phyloP scores from a whole-genome alignment of 2,888 invertebrate species.

The Acronicta alni region DNA sequence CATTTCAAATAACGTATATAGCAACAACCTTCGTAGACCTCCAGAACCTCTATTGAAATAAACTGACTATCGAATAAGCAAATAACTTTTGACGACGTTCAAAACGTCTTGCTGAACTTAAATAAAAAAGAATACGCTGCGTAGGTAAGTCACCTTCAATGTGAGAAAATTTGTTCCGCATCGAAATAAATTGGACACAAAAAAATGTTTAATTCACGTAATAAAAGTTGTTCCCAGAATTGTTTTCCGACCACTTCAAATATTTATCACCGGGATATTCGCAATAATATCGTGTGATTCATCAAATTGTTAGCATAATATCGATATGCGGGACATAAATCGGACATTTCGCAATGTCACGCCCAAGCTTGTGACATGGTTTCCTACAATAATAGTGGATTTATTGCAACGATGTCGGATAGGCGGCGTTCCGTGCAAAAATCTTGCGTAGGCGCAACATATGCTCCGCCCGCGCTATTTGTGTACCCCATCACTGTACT shows the following conservation, averaged over 20 bases:
- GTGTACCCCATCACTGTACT: constrained; percentile 52
- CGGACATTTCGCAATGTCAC: constrained; percentile 67
- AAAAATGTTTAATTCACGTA: neutral
- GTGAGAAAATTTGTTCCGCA: neutral
- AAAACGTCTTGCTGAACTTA: neutral
- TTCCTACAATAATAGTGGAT: constrained; percentile 72
- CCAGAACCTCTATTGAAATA: too few species aligned
- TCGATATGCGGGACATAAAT: constrained; percentile 63
- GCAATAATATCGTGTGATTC: constrained; percentile 35
- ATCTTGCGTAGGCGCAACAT: constrained; percentile 77
- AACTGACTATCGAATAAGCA: neutral
- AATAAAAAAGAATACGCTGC: neutral
- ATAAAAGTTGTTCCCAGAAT: neutral
- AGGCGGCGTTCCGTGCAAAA: constrained; percentile 73
- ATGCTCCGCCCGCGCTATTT: constrained; percentile 68
- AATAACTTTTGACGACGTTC: neutral
- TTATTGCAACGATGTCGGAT: constrained; percentile 74
- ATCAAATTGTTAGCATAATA: constrained; percentile 40
- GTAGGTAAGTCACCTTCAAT: neutral
- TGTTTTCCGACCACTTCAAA: constrained; percentile 11
- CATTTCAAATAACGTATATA: too few species aligned
- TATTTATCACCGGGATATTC: constrained; percentile 27
- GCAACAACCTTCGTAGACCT: too few species aligned
- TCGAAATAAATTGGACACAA: neutral
- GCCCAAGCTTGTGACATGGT: constrained; percentile 63